Evolutionary conservation across 2,113 vertebrate genomes (phyloP), one percentile per base, ranked within the genome.

Genomic region (Pavo muticus): DNA sequence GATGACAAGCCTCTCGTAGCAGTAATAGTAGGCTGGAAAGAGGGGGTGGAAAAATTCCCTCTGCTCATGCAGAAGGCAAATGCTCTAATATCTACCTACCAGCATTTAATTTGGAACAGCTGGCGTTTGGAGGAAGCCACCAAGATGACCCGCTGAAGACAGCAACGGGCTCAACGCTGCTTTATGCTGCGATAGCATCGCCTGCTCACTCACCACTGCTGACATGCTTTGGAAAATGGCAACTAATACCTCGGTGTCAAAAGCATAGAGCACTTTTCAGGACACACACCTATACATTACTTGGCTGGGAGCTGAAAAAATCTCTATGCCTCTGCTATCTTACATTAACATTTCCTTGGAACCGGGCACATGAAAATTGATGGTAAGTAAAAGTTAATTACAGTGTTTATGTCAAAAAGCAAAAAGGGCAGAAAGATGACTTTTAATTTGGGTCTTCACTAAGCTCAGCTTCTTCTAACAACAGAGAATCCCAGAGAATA

Each of bases 1-100:
- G 88, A 95, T 95, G 94, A 91, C 95, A 93, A 84, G 76, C 30
- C 89, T 92, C 94, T 96, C 91, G 90, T 73, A 92, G 80, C 82
- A 74, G 80, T 90, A 94, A 94, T 76, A 95, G 92, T 6, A 93
- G 93, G 86, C 74, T 95, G 94, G 73, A 71, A 95, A 94, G 74
- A 37, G 64, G 84, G 92, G 88, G 73, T 91, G 91, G 93, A 94
- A 88, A 90, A 88, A 87, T 65, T 88, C 90, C 72, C 93, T 78
- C 69, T 70, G 65, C 61, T 90, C 76, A 94, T 21, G 70, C 79
- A 88, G 61, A 81, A 94, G 52, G 60, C 79, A 86, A 84, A 90
- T 88, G 77, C 93, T 90, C 15, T 77, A 91, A 91, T 70, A 94
- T 90, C 88, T 23, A 93, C 91, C 94, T 85, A 74, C 63, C 39